phyloP scores from a whole-genome alignment of 2,888 invertebrate species.

The Eledona agricola region DNA sequence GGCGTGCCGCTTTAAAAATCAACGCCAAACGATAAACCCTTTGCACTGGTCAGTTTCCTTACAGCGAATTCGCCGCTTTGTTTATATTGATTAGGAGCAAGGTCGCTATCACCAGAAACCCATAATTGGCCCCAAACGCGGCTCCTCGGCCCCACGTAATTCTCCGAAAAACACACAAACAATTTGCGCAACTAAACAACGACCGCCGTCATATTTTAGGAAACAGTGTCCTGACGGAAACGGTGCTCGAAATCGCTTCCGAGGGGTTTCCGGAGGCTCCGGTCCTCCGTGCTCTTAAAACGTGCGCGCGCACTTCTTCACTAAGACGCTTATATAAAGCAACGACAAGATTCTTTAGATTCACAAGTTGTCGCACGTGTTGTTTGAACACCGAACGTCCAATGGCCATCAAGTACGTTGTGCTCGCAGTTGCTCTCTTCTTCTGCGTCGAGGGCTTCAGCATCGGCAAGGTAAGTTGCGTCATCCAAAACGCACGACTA shows the following conservation, averaged over 20 bases:
- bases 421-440: conserved; percentile 13
- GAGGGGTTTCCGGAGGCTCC: conserved; percentile 19
- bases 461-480: conserved; percentile 18
- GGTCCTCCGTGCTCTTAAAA: conserved; percentile 20
- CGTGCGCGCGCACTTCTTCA: conserved; percentile 33
- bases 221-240: neutral
- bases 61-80: conserved; percentile 27
- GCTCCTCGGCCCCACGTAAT: conserved; percentile 8
- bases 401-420: conserved; percentile 28
- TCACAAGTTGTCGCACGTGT: conserved; percentile 30
- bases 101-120: conserved; percentile 36
- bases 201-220: too few species aligned
- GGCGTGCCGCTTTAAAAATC: too few species aligned
- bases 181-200: conserved; percentile 3
- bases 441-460: conserved; percentile 15
- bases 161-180: conserved; percentile 2
- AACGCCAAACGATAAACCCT: too few species aligned
- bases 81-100: conserved; percentile 35
- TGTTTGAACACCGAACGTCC: conserved; percentile 3
- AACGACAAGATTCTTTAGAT: conserved; percentile 32
- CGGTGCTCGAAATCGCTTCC: neutral
- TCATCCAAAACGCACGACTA: too few species aligned
- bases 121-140: conserved; percentile 29
- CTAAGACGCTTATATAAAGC: conserved; percentile 31
- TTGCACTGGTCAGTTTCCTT: conserved; percentile 22